A percentile compares a stretch with the other conserved stretches of the same genome.
phyloP scores from a whole-genome alignment of 1,140 invertebrate genomes.

The Dreissena polymorpha region DNA sequence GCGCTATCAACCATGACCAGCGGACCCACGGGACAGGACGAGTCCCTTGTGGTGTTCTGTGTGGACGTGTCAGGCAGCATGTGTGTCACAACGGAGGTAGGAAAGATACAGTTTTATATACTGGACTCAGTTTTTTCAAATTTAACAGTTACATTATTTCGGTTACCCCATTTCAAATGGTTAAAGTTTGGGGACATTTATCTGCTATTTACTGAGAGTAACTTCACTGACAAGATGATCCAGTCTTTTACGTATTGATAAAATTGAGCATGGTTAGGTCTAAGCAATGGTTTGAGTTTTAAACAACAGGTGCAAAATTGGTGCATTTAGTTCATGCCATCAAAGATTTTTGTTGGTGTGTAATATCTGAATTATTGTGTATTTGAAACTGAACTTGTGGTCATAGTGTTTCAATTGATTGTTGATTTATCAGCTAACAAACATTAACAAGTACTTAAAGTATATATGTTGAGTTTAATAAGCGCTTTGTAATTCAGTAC shows the following conservation, averaged over 20 bases:
- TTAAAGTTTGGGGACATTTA: background rate
- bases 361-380: background rate
- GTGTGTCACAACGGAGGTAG: conserved; percentile 76
- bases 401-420: no score
- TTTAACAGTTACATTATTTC: no score
- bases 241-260: background rate
- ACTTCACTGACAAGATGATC: background rate
- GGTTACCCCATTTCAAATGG: background rate
- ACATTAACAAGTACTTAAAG: no score
- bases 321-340: background rate
- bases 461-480: no score
- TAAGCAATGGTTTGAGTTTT: background rate
- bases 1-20: conserved; percentile 64
- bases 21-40: conserved; percentile 67
- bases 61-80: conserved; percentile 78
- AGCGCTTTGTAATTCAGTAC: no score
- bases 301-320: no score
- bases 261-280: background rate
- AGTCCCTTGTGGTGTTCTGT: conserved; percentile 76
- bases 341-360: background rate
- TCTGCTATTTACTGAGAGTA: background rate
- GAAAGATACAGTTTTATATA: no score
- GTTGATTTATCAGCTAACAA: no score
- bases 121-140: no score
- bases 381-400: no score